phyloP scores from a whole-genome alignment of 2,888 invertebrate genomes.

The Tethea ocularis region DNA sequence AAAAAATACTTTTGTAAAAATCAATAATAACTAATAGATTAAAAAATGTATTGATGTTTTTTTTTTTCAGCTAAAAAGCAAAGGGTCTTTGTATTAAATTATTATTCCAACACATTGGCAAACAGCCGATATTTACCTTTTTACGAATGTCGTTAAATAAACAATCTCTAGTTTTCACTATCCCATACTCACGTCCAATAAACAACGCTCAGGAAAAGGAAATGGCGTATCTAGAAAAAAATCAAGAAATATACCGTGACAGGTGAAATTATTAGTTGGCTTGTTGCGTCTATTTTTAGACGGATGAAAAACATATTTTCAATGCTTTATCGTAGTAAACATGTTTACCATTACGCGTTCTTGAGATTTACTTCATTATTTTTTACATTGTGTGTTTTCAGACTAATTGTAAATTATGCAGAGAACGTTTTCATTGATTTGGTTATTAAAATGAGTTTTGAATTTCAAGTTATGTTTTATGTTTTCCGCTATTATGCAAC shows the following conservation, averaged over 20 bases:
- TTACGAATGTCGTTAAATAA: slow-evolving; percentile 3
- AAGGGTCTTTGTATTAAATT: neutral
- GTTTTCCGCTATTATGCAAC: too few relatives aligned
- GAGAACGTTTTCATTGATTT: too few relatives aligned
- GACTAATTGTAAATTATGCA: too few relatives aligned
- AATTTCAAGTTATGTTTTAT: too few relatives aligned
- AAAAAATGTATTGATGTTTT: neutral
- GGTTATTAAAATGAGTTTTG: too few relatives aligned
- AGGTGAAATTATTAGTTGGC: slow-evolving; percentile 5
- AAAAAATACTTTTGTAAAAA: slow-evolving; percentile 9
- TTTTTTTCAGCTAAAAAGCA: neutral
- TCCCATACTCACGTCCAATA: slow-evolving; percentile 13
- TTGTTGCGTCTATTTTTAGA: slow-evolving; percentile 9
- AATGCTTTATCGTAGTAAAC: slow-evolving; percentile 34
- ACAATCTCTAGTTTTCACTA: slow-evolving; percentile 8
- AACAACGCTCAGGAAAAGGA: slow-evolving; percentile 13
- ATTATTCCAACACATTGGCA: neutral
- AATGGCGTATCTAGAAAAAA: slow-evolving; percentile 7
- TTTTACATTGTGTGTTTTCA: neutral
- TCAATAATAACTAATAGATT: too few relatives aligned
- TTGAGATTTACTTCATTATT: slow-evolving; percentile 1
- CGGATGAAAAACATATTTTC: slow-evolving; percentile 23
- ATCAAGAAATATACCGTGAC: slow-evolving; percentile 5
- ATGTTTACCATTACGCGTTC: slow-evolving; percentile 39
- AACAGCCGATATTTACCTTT: neutral